Conservation (phyloP, 1,140 invertebrate genomes). For the Chelonus insularis region DNA sequence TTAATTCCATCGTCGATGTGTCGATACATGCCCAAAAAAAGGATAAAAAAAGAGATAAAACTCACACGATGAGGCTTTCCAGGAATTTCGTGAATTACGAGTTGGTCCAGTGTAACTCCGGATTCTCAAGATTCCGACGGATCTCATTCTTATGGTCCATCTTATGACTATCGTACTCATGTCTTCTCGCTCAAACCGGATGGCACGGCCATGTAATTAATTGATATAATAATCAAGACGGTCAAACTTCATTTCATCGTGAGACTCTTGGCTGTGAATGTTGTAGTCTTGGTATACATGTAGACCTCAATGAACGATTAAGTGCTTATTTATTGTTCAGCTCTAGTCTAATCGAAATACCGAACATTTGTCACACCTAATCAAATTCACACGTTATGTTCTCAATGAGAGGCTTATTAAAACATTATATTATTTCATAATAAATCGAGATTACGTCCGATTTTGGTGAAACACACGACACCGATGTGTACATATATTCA, state of each 20-base stretch:
- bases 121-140: constrained; percentile 36
- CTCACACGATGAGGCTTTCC: not conserved
- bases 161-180: not conserved
- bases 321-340: not conserved
- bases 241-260: constrained; percentile 45
- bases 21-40: not conserved
- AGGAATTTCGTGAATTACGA: constrained; percentile 8
- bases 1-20: constrained; percentile 9
- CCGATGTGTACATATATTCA: not conserved
- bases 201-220: constrained; percentile 49
- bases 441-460: too few relatives aligned
- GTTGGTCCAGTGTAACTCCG: not conserved
- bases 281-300: not conserved
- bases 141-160: constrained; percentile 6
- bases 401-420: too few relatives aligned
- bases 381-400: not conserved
- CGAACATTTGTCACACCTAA: not conserved
- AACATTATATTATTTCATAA: too few relatives aligned
- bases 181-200: constrained; percentile 44
- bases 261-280: constrained; percentile 31
- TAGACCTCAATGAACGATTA: not conserved
- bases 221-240: constrained; percentile 52
- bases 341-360: not conserved
- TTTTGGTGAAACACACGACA: not conserved
- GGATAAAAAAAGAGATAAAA: constrained; percentile 4